A percentile compares a stretch with the other conserved stretches of the same genome.
These are phyloP conservation scores for Chymomyza caudatula DNA, from an alignment of 2,888 invertebrate species.

Conservation along the genomic window DNA sequence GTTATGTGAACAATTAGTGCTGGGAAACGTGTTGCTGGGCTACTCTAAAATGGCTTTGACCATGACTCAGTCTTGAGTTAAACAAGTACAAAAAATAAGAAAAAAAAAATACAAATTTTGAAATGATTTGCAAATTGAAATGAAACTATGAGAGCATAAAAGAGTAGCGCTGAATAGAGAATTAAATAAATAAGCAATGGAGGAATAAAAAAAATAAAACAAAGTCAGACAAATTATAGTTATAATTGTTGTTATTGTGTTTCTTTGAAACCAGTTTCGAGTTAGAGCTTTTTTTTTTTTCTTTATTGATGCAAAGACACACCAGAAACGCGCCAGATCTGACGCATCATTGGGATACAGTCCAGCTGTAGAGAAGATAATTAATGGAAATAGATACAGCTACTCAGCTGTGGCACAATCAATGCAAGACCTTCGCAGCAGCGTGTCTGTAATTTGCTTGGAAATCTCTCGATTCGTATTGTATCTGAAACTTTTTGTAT, in stretches of 20 bases:
- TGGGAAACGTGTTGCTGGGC: background rate
- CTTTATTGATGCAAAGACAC: background rate
- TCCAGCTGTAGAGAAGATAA: slow-evolving; percentile 12
- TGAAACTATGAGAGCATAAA: slow-evolving; percentile 23
- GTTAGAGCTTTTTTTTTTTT: slow-evolving; percentile 15
- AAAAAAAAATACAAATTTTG: slow-evolving; percentile 7
- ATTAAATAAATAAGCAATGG: slow-evolving; percentile 19
- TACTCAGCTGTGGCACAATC: slow-evolving; percentile 22
- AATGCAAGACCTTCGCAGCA: slow-evolving; percentile 45
- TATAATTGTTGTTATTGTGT: background rate
- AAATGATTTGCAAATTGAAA: slow-evolving; percentile 50
- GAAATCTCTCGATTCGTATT: background rate
- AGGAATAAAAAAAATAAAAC: slow-evolving; percentile 22
- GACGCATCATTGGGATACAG: background rate
- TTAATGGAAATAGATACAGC: slow-evolving; percentile 33
- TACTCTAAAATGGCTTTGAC: slow-evolving; percentile 23
- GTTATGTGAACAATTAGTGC: background rate
- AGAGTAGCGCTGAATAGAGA: background rate
- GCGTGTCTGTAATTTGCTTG: background rate
- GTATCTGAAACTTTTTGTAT: background rate
- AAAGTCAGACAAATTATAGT: slow-evolving; percentile 39
- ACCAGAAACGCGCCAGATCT: slow-evolving; percentile 1
- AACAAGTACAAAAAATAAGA: slow-evolving; percentile 12
- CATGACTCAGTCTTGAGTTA: slow-evolving; percentile 35
- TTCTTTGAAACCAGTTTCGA: slow-evolving; percentile 19